Base-by-base conservation (phyloP, 2,113 vertebrate genomes). In the Pteropus alecto region DNA sequence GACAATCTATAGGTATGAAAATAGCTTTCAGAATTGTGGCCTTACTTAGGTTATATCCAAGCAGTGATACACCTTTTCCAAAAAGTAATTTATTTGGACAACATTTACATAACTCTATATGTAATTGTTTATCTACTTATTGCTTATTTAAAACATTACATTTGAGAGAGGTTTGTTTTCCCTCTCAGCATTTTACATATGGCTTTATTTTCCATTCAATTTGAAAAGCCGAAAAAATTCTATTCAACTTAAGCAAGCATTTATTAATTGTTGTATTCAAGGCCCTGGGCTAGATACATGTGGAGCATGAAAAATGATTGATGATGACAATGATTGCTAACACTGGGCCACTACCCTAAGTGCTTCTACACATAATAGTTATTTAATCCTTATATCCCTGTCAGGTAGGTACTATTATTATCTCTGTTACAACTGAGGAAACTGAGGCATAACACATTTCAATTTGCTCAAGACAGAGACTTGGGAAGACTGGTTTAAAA, bases 151-250 rank as follows among this genome's bases (percentile, higher is more conserved):
- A 92, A 74, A 86, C 33, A 51, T 88, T 86, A 38, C 6, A 60
- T 86, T 79, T 67, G 74, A 79, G 30, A 84, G 46, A 71, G 11
- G 35, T 86, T 87, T 82, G 58, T 81, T 93, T 79, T 93, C 26
- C 35, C 30, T 84, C 41, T 79, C 3, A 81, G 24, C 78, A 46
- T 82, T 86, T 94, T 74, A 61, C 33, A 70, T 30, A 14, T 54
- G 58, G 14, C 58, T 95, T 84, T 96, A 81, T 86, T 95, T 95
- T 74, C 58, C 73, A 68, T 67, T 67, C 26, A n/a, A 46, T 54
- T 81, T 68, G 9, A 67, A 89, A 81, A 81, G 22, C 35, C 58
- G 67, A 22, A 89, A 87, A 51, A 43, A 82, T 48, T 73, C 18
- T 28, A 18, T 65, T 81, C 41, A 33, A 38, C 43, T 95, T 67